Evolutionary conservation across 2,113 vertebrate genomes (phyloP).

Genomic region (Spheniscus mendiculus): DNA sequence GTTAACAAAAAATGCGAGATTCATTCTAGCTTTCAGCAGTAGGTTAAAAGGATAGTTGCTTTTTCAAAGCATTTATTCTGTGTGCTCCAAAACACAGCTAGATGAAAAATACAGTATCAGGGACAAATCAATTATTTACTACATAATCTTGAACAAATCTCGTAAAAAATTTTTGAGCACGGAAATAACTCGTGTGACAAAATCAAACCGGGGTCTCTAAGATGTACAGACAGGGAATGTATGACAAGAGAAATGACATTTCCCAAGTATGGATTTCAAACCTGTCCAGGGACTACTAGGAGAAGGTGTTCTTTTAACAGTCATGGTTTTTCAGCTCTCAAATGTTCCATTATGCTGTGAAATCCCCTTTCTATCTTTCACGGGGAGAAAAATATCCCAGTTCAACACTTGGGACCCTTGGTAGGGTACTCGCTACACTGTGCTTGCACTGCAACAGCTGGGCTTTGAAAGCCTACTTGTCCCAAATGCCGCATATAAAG

Average conservation of each 20-base stretch:
- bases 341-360: not conserved
- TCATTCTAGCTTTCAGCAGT: not conserved
- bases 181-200: constrained; percentile 4
- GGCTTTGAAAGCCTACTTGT: not conserved
- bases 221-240: not conserved
- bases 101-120: not conserved
- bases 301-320: not conserved
- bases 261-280: not conserved
- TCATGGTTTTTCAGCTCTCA: not conserved
- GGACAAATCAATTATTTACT: constrained; percentile 47
- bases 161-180: not conserved
- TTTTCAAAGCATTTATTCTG: not conserved
- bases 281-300: not conserved
- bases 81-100: not conserved
- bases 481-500: not conserved
- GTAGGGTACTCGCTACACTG: not conserved
- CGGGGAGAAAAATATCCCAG: not conserved
- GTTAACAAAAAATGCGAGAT: not conserved
- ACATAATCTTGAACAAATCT: constrained; percentile 14
- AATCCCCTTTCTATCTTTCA: not conserved
- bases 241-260: not conserved
- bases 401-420: not conserved
- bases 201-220: not conserved
- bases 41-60: not conserved
- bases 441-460: accelerated